Conservation (phyloP, 2,888 invertebrate genomes). For the Automeris io region DNA sequence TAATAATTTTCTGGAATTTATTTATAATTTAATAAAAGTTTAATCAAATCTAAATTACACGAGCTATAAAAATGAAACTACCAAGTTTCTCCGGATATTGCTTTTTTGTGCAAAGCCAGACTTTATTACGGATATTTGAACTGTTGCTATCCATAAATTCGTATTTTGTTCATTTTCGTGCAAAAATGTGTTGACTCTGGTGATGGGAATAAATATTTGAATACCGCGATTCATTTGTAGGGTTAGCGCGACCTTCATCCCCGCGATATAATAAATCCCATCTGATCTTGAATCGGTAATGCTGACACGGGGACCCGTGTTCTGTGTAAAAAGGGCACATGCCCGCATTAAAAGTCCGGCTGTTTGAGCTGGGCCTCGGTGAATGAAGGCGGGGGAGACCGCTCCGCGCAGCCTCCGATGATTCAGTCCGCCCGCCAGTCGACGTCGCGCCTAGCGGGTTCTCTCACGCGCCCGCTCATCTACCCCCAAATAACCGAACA, state of each 20-base stretch:
- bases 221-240: background rate
- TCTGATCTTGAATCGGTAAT: slow-evolving; percentile 42
- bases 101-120: too few relatives aligned
- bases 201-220: background rate
- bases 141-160: too few relatives aligned
- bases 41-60: too few relatives aligned
- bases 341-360: slow-evolving; percentile 68
- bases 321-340: slow-evolving; percentile 61
- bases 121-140: too few relatives aligned
- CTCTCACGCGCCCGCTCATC: slow-evolving; percentile 43
- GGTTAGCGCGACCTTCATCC: background rate
- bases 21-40: too few relatives aligned
- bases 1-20: too few relatives aligned
- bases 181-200: background rate
- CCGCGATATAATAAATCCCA: slow-evolving; percentile 31
- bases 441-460: slow-evolving; percentile 59
- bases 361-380: slow-evolving; percentile 60
- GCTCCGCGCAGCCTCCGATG: slow-evolving; percentile 68
- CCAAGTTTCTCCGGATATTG: too few relatives aligned
- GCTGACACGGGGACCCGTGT: slow-evolving; percentile 39
- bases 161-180: background rate
- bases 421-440: slow-evolving; percentile 55
- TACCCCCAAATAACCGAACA: slow-evolving; percentile 43
- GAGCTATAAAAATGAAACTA: too few relatives aligned
- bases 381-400: slow-evolving; percentile 68